Base-by-base conservation (phyloP, 2,888 invertebrate genomes). In the Poecilobothrus nobilitatus region DNA sequence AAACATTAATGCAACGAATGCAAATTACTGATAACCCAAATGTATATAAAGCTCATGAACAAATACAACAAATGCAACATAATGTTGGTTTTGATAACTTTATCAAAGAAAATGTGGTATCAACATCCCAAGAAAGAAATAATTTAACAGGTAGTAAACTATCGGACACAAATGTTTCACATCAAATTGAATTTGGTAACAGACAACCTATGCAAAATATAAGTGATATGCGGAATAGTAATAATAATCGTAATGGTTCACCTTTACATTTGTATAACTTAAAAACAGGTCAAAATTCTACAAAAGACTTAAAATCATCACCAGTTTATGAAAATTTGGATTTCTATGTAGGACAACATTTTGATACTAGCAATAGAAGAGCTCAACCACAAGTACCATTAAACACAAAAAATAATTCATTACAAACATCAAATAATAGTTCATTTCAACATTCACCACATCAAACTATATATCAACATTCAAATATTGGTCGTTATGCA, bases 261-360 rank as follows among this genome's bases (percentile, higher is more conserved):
- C 81, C 64, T 81, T 74, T 66, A 27, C 21, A 44, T 34, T 82
- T 84, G 20, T 68, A 72, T 53, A 67, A 69, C 8, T 33, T 67
- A 37, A 65, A 20, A 68, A 71, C 71, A 74, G 82, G 82, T 33
- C 63, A 33, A 37, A n/a, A 10, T 18, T n/a, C 10, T 34, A n/a
- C 15, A 34, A 27, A 34, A 2, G 65, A 65, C n/a, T 75, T 76
- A 33, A 79, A 78, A 68, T 76, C 76, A 41, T 80, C 81, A 9
- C 88, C 89, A 0, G 88, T 93, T 34, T 93, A 93, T 78, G 93
- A 93, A 79, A 93, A 93, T 80, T 85, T 93, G 68, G 92, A 92
- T 73, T 92, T 91, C 78, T 92, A 91, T 83, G 86, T 86, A 68
- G 84, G 85, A 73, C 82, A 84, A 64, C 76, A 78, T 53, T 81